Evolutionary conservation across 2,888 invertebrate species (phyloP).

Genomic region (Tromatobia lineatoria): DNA sequence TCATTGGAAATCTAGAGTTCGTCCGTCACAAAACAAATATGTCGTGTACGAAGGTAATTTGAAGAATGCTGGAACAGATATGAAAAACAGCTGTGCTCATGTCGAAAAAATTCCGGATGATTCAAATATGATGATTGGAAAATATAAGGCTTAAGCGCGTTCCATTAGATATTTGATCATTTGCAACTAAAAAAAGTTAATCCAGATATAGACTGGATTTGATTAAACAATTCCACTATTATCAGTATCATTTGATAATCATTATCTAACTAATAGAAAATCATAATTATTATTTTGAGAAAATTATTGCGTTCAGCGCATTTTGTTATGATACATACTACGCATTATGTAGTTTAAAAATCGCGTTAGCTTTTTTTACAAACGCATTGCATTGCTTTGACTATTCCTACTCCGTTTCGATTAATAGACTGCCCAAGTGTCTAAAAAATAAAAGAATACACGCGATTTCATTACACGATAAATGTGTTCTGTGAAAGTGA

Average conservation of each 20-base stretch:
- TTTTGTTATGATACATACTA: not conserved
- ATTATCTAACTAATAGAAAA: not conserved
- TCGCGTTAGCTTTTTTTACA: not conserved
- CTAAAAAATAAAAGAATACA: constrained; percentile 1
- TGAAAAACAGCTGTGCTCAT: constrained; percentile 1
- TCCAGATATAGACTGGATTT: not conserved
- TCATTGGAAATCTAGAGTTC: not conserved
- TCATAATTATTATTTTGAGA: not conserved
- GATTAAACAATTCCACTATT: not conserved
- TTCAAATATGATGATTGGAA: not conserved
- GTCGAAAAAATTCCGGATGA: not conserved
- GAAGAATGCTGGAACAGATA: not conserved
- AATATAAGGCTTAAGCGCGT: not conserved
- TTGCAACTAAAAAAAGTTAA: not conserved
- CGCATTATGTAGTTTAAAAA: not conserved
- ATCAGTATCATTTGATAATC: no score
- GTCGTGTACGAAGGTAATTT: not conserved
- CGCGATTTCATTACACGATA: not conserved
- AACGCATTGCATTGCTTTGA: not conserved
- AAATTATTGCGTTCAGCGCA: not conserved
- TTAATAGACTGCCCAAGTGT: not conserved
- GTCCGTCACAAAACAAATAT: not conserved
- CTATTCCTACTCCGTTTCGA: not conserved
- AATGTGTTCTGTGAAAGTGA: constrained; percentile 2
- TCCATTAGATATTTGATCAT: not conserved